Conservation (phyloP, 2,113 vertebrate species). For the Pithys albifrons region DNA sequence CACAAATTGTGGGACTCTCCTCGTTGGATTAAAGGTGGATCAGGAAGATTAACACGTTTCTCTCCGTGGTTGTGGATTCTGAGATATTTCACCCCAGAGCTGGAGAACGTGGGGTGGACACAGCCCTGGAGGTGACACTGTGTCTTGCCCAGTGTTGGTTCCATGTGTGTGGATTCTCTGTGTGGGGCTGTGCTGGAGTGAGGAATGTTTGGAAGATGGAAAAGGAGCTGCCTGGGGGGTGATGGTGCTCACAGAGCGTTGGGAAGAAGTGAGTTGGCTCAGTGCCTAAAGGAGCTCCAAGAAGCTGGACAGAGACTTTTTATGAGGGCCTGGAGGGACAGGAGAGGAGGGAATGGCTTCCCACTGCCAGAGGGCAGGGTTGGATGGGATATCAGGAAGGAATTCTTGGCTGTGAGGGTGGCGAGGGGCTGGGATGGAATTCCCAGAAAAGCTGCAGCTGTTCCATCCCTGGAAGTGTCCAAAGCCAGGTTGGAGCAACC, state of each 20-base stretch:
- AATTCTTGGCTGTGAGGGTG: neutral
- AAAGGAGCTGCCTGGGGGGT: neutral
- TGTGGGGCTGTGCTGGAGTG: neutral
- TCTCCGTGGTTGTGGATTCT: neutral
- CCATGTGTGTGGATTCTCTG: neutral
- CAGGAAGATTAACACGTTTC: neutral
- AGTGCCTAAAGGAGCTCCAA: neutral
- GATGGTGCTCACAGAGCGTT: neutral
- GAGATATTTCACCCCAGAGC: neutral
- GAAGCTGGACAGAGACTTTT: neutral
- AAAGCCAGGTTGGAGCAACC: neutral
- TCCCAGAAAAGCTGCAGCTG: neutral
- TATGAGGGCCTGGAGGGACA: neutral
- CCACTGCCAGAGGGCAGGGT: neutral
- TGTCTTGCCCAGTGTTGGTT: neutral
- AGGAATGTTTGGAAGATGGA: neutral
- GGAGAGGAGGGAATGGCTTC: neutral
- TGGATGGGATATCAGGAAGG: neutral
- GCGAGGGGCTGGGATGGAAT: neutral
- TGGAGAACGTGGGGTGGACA: neutral
- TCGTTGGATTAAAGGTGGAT: neutral
- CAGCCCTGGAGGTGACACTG: neutral
- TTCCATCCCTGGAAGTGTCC: neutral
- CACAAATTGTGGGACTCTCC: neutral
- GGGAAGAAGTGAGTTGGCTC: neutral